Conservation (phyloP, 1,140 invertebrate species). For the Ceratosolen fusciceps region DNA sequence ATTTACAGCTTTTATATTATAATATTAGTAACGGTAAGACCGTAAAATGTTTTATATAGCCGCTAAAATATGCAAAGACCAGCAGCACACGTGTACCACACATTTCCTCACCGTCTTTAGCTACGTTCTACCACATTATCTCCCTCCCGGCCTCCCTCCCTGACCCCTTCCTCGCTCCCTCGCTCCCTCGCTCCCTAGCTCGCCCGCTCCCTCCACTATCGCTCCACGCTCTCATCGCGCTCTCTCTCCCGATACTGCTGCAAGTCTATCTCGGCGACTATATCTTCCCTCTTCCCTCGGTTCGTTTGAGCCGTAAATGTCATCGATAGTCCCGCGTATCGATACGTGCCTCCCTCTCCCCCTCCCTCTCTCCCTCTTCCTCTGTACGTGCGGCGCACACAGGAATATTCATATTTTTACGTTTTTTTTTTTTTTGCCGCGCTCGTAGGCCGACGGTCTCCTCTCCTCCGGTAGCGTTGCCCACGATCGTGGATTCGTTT, state of each 20-base stretch:
- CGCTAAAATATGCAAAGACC: conserved; percentile 33
- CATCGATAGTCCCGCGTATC: conserved; percentile 1
- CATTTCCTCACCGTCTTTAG: neutral
- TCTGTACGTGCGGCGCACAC: neutral
- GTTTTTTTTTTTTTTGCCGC: neutral
- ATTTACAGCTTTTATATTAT: conserved; percentile 28
- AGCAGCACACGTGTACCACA: conserved; percentile 43
- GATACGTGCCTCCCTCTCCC: neutral
- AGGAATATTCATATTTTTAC: neutral
- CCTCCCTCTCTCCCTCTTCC: too few relatives aligned
- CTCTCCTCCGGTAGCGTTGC: neutral
- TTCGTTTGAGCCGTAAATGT: neutral
- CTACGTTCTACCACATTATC: neutral
- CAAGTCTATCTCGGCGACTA: conserved; percentile 7
- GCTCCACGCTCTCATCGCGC: neutral
- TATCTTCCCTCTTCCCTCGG: conserved; percentile 19
- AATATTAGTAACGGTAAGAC: conserved; percentile 27
- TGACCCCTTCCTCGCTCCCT: neutral
- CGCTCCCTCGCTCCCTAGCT: neutral
- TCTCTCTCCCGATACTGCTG: conserved; percentile 19
- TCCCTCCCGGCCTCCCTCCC: neutral
- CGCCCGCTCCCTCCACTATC: too few relatives aligned
- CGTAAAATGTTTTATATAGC: conserved; percentile 22
- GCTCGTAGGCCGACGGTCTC: too few relatives aligned
- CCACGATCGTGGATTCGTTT: neutral